Evolutionary conservation across 2,888 invertebrate genomes (phyloP).

Genomic region (Labia minor): DNA sequence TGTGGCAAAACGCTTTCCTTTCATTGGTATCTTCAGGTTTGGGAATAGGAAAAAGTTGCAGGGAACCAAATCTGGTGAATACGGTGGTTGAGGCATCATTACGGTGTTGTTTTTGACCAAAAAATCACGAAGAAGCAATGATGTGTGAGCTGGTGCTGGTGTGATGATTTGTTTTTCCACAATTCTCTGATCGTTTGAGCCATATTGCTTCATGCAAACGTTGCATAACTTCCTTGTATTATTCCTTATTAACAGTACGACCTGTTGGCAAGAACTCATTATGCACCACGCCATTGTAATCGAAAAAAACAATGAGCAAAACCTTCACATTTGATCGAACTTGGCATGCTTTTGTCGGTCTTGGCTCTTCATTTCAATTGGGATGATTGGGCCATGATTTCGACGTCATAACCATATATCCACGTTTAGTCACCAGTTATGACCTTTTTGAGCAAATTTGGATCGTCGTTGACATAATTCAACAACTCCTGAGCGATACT

Average conservation of each 20-base stretch:
- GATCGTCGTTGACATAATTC: slow-evolving; percentile 22
- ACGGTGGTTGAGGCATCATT: slow-evolving; percentile 17
- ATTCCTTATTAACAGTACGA: slow-evolving; percentile 25
- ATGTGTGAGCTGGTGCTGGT: slow-evolving; percentile 17
- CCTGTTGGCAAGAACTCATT: slow-evolving; percentile 22
- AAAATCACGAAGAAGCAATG: slow-evolving; percentile 18
- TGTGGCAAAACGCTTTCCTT: too few species aligned
- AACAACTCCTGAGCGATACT: slow-evolving; percentile 26
- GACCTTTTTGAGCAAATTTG: slow-evolving; percentile 27
- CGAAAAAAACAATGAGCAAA: slow-evolving; percentile 24
- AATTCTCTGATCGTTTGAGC: slow-evolving; percentile 22
- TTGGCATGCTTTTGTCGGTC: slow-evolving; percentile 28
- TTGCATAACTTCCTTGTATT: slow-evolving; percentile 22
- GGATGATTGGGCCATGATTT: slow-evolving; percentile 28
- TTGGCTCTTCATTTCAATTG: slow-evolving; percentile 28
- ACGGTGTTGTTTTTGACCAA: slow-evolving; percentile 17
- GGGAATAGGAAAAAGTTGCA: slow-evolving; percentile 17
- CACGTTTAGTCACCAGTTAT: slow-evolving; percentile 31
- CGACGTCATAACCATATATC: slow-evolving; percentile 29
- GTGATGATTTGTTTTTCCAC: slow-evolving; percentile 19
- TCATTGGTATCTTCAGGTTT: too few species aligned
- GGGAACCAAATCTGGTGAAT: slow-evolving; percentile 14
- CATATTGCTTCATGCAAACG: slow-evolving; percentile 25
- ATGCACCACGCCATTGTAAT: slow-evolving; percentile 23
- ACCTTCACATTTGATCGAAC: slow-evolving; percentile 25